A percentile compares a stretch with the other conserved stretches of the same genome.
Conservation (phyloP, 2,113 vertebrate genomes). For the Phalacrocorax carbo region DNA sequence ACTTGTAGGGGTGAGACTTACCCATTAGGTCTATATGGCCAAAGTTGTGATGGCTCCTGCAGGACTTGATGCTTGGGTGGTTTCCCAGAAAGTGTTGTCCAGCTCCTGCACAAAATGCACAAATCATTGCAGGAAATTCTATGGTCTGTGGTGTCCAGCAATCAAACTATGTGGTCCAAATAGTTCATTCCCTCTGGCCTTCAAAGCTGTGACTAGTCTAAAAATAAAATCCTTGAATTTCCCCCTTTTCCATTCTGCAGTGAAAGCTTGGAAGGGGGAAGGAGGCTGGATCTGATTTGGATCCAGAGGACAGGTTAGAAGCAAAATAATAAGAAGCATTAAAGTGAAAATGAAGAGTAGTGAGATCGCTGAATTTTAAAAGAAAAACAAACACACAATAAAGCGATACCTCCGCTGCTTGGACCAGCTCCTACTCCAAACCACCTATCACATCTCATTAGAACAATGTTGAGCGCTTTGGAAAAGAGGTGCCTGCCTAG, state of each 20-base stretch:
- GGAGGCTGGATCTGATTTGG: conserved; percentile 53
- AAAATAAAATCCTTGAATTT: conserved; percentile 20
- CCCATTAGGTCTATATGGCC: neutral
- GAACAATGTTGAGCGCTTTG: conserved; percentile 51
- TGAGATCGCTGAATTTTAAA: conserved; percentile 46
- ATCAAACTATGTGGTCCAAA: neutral
- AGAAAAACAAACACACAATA: conserved; percentile 65
- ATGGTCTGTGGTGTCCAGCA: neutral
- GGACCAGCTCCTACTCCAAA: conserved; percentile 62
- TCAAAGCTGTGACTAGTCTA: neutral
- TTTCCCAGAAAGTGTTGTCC: neutral
- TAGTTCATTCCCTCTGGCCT: neutral
- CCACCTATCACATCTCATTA: conserved; percentile 50
- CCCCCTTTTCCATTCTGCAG: neutral
- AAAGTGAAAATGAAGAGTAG: conserved; percentile 51
- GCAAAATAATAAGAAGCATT: conserved; percentile 49
- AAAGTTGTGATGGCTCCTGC: neutral
- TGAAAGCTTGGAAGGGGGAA: neutral
- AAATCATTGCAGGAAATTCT: neutral
- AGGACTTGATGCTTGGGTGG: neutral
- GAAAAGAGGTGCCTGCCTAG: conserved; percentile 30
- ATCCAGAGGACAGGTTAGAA: conserved; percentile 59
- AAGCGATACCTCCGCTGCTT: conserved; percentile 49
- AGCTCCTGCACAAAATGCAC: neutral
- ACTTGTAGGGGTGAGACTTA: neutral